Evolutionary conservation across 1,140 invertebrate species (phyloP), one percentile per base, ranked within the genome.

Genomic region (Aphelenchoides fujianensis): DNA sequence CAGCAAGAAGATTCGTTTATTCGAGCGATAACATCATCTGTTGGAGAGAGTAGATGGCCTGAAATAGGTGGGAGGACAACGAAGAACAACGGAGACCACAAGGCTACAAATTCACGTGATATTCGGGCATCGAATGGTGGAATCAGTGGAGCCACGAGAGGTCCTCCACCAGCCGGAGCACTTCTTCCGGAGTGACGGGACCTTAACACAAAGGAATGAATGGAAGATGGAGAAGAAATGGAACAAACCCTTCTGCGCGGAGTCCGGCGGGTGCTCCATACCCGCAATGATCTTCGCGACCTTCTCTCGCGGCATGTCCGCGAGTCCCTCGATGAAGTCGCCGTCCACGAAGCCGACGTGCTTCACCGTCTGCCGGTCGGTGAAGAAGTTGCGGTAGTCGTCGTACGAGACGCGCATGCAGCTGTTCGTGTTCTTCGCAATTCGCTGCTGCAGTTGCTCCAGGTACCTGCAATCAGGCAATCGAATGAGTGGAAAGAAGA

Each of bases 81-180:
- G n/a, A n/a, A n/a, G n/a, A n/a, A n/a, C n/a, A n/a, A n/a, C n/a
- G n/a, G n/a, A n/a, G n/a, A n/a, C n/a, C n/a, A n/a, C n/a, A n/a
- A n/a, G n/a, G n/a, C n/a, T n/a, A n/a, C n/a, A n/a, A n/a, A n/a
- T n/a, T n/a, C n/a, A n/a, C n/a, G n/a, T n/a, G n/a, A n/a, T n/a
- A n/a, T n/a, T n/a, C n/a, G n/a, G n/a, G n/a, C n/a, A n/a, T n/a
- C n/a, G n/a, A n/a, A n/a, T n/a, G n/a, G n/a, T n/a, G n/a, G n/a
- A n/a, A n/a, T 70, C 41, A 97, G 88, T 98, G 95, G 89, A 98
- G 96, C 86, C 95, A 90, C 57, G 94, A 97, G 72, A 98, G 89
- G 87, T 98, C 95, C 87, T 98, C 95, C 19, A 98, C 92, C 76
- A 95, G 92, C 88, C 97, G 97, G 23, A 97, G 91, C 74, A 98